These are phyloP conservation scores for Hirtodrosophila histrioides DNA, from an alignment of 2,888 invertebrate genomes.

Conservation along the genomic window DNA sequence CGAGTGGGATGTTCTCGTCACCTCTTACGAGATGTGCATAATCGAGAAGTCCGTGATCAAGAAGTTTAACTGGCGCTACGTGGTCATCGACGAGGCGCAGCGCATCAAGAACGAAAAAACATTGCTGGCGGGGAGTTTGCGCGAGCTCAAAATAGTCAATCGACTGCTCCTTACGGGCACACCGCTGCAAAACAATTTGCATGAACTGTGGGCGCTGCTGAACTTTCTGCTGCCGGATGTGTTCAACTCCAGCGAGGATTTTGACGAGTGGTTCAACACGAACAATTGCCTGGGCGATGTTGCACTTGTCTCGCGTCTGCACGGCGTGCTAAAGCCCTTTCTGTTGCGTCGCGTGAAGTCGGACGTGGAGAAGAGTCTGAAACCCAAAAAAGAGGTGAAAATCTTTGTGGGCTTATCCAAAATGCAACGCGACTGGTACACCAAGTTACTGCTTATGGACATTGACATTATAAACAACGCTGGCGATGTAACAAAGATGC, in stretches of 20 bases:
- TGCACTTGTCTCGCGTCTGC: conserved; percentile 94
- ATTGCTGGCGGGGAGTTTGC: conserved; percentile 96
- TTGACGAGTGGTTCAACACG: conserved; percentile 99
- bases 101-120: conserved; percentile 99
- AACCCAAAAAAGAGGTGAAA: conserved; percentile 99
- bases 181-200: conserved; percentile 98
- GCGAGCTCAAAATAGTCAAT: conserved; percentile 98
- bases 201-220: conserved; percentile 98
- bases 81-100: conserved; percentile 99
- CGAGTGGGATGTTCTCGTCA: conserved; percentile 99
- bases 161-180: conserved; percentile 97
- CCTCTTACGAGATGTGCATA: conserved; percentile 99
- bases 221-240: conserved; percentile 99
- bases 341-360: conserved; percentile 96
- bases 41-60: conserved; percentile 98
- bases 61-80: conserved; percentile 99
- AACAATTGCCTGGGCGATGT: conserved; percentile 96
- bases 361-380: conserved; percentile 97
- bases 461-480: conserved; percentile 99
- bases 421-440: conserved; percentile 99
- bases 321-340: conserved; percentile 97
- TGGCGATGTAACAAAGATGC: conserved; percentile 98
- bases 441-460: conserved; percentile 99
- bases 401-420: conserved; percentile 98
- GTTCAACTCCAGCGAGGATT: conserved; percentile 98